Evolutionary conservation across 2,888 invertebrate genomes (phyloP).

Genomic region (Rotaria macrura): DNA sequence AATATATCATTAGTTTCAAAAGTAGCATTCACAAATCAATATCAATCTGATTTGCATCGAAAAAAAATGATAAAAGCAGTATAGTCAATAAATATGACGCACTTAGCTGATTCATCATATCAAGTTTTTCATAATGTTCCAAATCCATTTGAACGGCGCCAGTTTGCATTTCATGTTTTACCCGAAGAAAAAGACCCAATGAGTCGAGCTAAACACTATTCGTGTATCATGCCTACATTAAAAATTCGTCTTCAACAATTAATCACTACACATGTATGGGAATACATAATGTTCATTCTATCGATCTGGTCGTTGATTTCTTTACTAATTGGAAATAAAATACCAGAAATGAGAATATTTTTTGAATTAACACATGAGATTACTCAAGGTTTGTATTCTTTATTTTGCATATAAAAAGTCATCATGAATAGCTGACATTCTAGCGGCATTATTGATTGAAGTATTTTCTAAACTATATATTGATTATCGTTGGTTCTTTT

Average conservation of each 20-base stretch:
- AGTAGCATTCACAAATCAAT: no score
- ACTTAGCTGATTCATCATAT: background rate
- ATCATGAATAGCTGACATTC: background rate
- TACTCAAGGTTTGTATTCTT: background rate
- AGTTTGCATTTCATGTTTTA: background rate
- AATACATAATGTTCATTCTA: background rate
- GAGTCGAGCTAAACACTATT: background rate
- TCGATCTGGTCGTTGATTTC: constrained; percentile 4
- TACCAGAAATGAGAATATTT: background rate
- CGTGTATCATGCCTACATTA: constrained; percentile 8
- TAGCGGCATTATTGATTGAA: constrained; percentile 4
- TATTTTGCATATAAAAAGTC: background rate
- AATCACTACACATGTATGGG: background rate
- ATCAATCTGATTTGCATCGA: no score
- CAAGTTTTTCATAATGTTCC: background rate
- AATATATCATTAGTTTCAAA: no score
- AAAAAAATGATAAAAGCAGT: background rate
- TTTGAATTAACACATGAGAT: background rate
- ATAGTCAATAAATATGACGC: background rate
- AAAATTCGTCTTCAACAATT: background rate
- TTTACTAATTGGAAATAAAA: background rate
- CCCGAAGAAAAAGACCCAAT: constrained; percentile 9
- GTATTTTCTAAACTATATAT: background rate
- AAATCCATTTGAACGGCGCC: constrained; percentile 20
- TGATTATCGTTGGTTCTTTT: background rate